A percentile compares a stretch with the other conserved stretches of the same genome.
These are phyloP conservation scores for Mesembrinibis cayennensis DNA, from an alignment of 2,113 vertebrate species.

Conservation along the genomic window DNA sequence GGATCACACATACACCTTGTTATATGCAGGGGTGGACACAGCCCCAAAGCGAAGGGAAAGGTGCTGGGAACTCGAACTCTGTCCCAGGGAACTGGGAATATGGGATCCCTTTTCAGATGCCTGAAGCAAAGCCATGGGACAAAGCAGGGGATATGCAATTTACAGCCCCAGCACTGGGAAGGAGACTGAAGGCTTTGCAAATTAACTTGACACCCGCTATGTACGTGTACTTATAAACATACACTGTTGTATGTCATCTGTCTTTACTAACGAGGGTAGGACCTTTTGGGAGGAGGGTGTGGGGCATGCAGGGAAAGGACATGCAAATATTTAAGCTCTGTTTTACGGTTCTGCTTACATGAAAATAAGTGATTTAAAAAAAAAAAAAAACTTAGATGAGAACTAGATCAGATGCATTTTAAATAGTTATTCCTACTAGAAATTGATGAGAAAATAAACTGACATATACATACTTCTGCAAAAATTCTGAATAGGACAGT, in stretches of 20 bases:
- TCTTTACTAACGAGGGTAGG: neutral
- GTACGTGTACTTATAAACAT: fast-evolving
- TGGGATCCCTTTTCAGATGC: neutral
- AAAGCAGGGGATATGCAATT: neutral
- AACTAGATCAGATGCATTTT: neutral
- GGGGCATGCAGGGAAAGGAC: neutral
- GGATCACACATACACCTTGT: neutral
- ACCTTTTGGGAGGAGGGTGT: fast-evolving
- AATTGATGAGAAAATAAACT: neutral
- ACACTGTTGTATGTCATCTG: fast-evolving
- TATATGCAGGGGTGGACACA: fast-evolving
- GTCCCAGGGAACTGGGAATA: fast-evolving
- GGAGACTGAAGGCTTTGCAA: neutral
- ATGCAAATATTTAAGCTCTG: neutral
- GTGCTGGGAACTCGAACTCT: neutral
- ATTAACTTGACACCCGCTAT: fast-evolving
- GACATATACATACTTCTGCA: neutral
- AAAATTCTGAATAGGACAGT: neutral
- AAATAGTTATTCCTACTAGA: neutral
- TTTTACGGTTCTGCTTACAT: neutral
- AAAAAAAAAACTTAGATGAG: neutral
- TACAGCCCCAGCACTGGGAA: neutral
- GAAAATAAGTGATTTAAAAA: neutral
- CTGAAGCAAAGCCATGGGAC: neutral
- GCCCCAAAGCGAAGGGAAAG: neutral